phyloP scores from a whole-genome alignment of 2,888 invertebrate species.

The Platycnemis pennipes region DNA sequence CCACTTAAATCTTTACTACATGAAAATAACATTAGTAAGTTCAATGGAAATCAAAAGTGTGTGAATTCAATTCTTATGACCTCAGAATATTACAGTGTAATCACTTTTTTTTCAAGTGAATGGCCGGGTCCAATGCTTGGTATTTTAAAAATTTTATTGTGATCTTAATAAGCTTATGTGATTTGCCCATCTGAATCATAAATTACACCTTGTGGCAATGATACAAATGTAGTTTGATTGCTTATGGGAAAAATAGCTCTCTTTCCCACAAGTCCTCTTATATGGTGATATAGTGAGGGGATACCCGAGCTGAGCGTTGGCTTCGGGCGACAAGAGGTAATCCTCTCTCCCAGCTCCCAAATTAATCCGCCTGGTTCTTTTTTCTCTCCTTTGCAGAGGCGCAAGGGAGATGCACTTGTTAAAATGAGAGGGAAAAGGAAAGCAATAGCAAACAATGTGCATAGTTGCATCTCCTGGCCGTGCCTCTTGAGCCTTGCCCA shows the following conservation, averaged over 20 bases:
- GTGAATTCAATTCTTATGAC: not conserved
- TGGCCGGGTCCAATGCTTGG: not conserved
- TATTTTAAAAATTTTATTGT: not conserved
- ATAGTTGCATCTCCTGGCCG: conserved; percentile 67
- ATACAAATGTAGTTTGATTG: not conserved
- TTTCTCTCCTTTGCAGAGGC: conserved; percentile 74
- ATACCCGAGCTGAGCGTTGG: conserved; percentile 35
- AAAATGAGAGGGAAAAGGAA: conserved; percentile 59
- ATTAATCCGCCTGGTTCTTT: conserved; percentile 73
- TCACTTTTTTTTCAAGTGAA: not conserved
- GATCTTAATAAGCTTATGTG: not conserved
- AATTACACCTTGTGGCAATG: not conserved
- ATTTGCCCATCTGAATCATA: not conserved
- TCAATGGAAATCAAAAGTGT: no score
- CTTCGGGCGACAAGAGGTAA: conserved; percentile 75
- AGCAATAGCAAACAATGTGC: conserved; percentile 67
- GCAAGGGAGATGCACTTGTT: conserved; percentile 70
- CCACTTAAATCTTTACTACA: not conserved
- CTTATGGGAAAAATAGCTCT: not conserved
- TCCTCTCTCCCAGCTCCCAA: conserved; percentile 28
- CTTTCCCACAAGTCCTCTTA: conserved; percentile 19
- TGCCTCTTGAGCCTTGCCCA: conserved; percentile 66
- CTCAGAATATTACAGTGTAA: not conserved
- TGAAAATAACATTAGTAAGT: no score
- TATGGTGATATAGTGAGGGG: conserved; percentile 47